Conservation (phyloP, 2,888 invertebrate species). For the Uropetala carovei region DNA sequence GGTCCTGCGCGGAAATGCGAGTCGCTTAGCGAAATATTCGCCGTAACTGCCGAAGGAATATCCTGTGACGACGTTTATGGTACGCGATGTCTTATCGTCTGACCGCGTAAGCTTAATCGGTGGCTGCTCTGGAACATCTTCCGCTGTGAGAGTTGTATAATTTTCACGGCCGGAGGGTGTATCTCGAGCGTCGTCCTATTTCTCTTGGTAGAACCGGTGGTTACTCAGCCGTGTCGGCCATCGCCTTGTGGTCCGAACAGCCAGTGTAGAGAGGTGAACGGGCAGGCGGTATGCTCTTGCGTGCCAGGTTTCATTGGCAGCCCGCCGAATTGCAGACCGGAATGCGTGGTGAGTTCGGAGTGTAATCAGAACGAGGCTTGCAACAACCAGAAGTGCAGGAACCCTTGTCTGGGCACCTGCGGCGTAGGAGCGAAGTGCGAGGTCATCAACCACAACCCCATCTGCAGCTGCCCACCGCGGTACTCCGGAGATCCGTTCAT, state of each 20-base stretch:
- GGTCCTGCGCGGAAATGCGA: slow-evolving; percentile 80
- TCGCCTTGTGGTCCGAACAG: slow-evolving; percentile 72
- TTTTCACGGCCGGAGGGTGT: background rate
- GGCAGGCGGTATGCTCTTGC: slow-evolving; percentile 75
- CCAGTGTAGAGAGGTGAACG: slow-evolving; percentile 75
- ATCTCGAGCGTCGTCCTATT: background rate
- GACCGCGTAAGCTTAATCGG: slow-evolving; percentile 65
- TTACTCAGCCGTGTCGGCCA: slow-evolving; percentile 67
- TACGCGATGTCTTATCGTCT: slow-evolving; percentile 78
- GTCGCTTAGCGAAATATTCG: slow-evolving; percentile 86
- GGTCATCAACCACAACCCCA: slow-evolving; percentile 71
- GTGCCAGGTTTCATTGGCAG: slow-evolving; percentile 78
- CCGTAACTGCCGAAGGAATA: slow-evolving; percentile 83
- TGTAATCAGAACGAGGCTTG: slow-evolving; percentile 69
- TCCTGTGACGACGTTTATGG: slow-evolving; percentile 87
- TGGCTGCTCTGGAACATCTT: slow-evolving; percentile 75
- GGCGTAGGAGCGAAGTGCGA: slow-evolving; percentile 77
- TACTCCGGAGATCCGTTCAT: slow-evolving; percentile 71
- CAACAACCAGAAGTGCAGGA: slow-evolving; percentile 68
- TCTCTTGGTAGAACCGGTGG: slow-evolving; percentile 67
- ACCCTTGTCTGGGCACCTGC: slow-evolving; percentile 78
- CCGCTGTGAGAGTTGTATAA: slow-evolving; percentile 65
- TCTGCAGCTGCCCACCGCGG: slow-evolving; percentile 71
- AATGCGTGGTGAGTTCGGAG: slow-evolving; percentile 72
- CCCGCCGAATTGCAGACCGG: slow-evolving; percentile 77